phyloP scores from a whole-genome alignment of 1,140 invertebrate genomes.

The Hylyphantes graminicola region DNA sequence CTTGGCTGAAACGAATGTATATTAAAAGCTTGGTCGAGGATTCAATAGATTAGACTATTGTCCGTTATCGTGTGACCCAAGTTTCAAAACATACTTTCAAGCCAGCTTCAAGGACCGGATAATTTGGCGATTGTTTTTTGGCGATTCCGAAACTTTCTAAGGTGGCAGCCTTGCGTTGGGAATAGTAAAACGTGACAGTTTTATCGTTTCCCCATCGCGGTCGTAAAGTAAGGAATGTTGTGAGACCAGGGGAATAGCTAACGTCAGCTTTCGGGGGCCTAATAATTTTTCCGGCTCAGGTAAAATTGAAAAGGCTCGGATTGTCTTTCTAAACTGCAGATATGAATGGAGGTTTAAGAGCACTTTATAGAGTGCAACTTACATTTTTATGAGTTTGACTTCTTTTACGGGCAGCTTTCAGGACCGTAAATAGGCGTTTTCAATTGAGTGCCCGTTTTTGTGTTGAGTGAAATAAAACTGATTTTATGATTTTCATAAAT shows the following conservation, averaged over 20 bases:
- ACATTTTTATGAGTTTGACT: slow-evolving; percentile 30
- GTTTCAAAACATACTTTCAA: too few species aligned
- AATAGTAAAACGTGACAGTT: slow-evolving; percentile 54
- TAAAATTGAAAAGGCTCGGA: slow-evolving; percentile 56
- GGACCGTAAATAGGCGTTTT: slow-evolving; percentile 23
- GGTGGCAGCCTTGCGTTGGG: background rate
- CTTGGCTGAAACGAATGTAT: too few species aligned
- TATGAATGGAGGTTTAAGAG: slow-evolving; percentile 38
- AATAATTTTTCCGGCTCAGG: slow-evolving; percentile 52
- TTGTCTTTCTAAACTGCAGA: slow-evolving; percentile 52
- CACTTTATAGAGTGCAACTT: slow-evolving; percentile 33
- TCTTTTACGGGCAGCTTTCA: background rate
- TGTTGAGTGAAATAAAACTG: slow-evolving; percentile 12
- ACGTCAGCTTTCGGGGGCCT: slow-evolving; percentile 35
- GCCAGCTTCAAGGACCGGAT: too few species aligned
- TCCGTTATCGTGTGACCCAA: too few species aligned
- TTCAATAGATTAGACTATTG: too few species aligned
- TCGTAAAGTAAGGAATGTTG: slow-evolving; percentile 51
- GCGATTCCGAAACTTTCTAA: too few species aligned
- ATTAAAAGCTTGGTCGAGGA: too few species aligned
- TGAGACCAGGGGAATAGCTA: slow-evolving; percentile 2
- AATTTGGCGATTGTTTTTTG: too few species aligned
- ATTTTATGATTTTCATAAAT: slow-evolving; percentile 43
- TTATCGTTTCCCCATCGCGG: slow-evolving; percentile 52
- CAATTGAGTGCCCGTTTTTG: slow-evolving; percentile 5